Base-by-base conservation (phyloP, 2,888 invertebrate genomes). In the Drosophila aldrichi region DNA sequence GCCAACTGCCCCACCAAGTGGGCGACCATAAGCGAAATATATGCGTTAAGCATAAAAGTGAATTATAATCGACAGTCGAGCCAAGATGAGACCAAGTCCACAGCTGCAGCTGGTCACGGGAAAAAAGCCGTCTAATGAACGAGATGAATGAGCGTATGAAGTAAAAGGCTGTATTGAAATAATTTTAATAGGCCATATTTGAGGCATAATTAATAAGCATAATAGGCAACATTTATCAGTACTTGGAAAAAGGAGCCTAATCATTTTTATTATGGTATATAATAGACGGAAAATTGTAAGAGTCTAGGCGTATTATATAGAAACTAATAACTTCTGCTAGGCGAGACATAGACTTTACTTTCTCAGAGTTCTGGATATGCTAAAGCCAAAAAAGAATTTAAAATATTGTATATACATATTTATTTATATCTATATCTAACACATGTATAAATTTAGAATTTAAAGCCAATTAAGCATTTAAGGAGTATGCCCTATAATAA, bases 1-100 rank as follows among this genome's bases (percentile, higher is more conserved):
- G 49, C 54, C 58, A 65, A 58, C 65, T 56, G 56, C 36, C 63
- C 58, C 55, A 70, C 68, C 29, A 57, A 52, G 54, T 34, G 56
- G 62, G 32, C 41, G 38, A 32, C 63, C 55, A 66, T 64, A 60
- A 67, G 49, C 58, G 25, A 56, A 63, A 64, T 67, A 67, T 61
- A 71, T 66, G 61, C 56, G 54, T 69, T 58, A 66, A 70, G 41
- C 55, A 68, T 77, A 67, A 63, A 69, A 67, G 62, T 65, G 64
- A 70, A 64, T 68, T 72, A 68, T 77, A 74, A 77, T 74, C 69
- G 80, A 64, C 64, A 69, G 58, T 34, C 34, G 54, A 43, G 14
- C 46, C 36, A 59, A 57, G 66, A 64, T 61, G 49, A 43, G 49
- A 34, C 44, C 46, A 38, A 46, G 46, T 18, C 41, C 40, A 44